Evolutionary conservation across 1,140 invertebrate genomes (phyloP), one percentile per base, ranked within the genome.

Genomic region (Drosophila ambigua): DNA sequence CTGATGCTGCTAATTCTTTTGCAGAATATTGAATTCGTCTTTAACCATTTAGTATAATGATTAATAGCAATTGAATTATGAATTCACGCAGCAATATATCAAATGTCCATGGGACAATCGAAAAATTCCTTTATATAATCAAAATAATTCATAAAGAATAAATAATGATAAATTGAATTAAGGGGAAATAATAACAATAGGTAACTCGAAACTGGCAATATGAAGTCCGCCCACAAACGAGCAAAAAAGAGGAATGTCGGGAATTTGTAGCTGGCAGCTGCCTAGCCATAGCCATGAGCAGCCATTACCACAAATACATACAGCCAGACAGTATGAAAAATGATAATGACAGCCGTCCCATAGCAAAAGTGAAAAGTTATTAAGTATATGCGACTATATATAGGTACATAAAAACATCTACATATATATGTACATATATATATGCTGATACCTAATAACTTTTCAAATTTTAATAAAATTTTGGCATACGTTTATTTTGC

Each of bases 321-420:
- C 50, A 57, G 43, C 43, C 54, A 73, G 73, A 69, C 63, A 77
- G 69, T 62, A 72, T 85, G 69, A 85, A 85, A 87, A 85, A 87
- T 85, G 78, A 88, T 87, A 87, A 79, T 79, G 79, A 79, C 66
- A 82, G 60, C 59, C 65, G 74, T 65, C 64, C 68, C 78, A 67
- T 50, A 65, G 52, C 52, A 74, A 61, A 87, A 69, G 71, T 78
- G 69, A 72, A 80, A 88, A 82, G 78, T 81, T 72, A 71, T 74
- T 66, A 49, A 46, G 61, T 48, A 41, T 11, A 20, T 15, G 5
- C 41, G 35, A 39, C 11, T 39, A 4, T 39, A 39, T 39, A 4
- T 39, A 39, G 11, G 35, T 13, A 39, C 13, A 39, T 39, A 39
- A 4, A 11, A 39, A 39, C 35, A n/a, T 20, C 1, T 20, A 16